Conservation (phyloP, 2,888 invertebrate genomes). For the Heliothis peltigera region DNA sequence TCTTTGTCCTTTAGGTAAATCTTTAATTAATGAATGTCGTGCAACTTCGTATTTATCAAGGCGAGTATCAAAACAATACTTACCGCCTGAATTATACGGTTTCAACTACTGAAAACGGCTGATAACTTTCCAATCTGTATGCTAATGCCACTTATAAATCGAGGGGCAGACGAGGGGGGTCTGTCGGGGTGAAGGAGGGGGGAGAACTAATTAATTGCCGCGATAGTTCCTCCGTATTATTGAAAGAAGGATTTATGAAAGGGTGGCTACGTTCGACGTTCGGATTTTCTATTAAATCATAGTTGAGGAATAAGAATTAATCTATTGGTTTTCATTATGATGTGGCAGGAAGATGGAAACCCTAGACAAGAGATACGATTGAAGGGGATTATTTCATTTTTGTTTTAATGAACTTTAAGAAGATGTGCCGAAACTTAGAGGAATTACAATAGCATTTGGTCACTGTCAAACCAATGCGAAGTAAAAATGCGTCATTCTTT, state of each 20-base stretch:
- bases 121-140: slow-evolving; percentile 85
- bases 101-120: slow-evolving; percentile 56
- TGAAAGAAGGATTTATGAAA: slow-evolving; percentile 67
- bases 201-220: slow-evolving; percentile 69
- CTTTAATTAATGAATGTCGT: slow-evolving; percentile 5
- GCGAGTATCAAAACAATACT: slow-evolving; percentile 33
- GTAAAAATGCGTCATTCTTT: too few species aligned
- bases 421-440: neutral
- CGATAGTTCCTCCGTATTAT: slow-evolving; percentile 69
- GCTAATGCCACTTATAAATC: slow-evolving; percentile 80
- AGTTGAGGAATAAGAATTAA: slow-evolving; percentile 18
- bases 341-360: slow-evolving; percentile 1
- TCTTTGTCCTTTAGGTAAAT: neutral
- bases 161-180: slow-evolving; percentile 54
- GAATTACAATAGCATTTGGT: neutral
- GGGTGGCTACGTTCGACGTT: slow-evolving; percentile 20
- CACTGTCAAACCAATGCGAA: neutral
- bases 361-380: slow-evolving; percentile 1
- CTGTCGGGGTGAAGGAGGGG: slow-evolving; percentile 23
- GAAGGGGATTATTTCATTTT: neutral
- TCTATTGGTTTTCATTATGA: slow-evolving; percentile 32
- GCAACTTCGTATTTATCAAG: slow-evolving; percentile 24
- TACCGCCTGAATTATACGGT: slow-evolving; percentile 37
- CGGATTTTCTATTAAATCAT: slow-evolving; percentile 48
- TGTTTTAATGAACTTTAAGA: neutral